phyloP scores from a whole-genome alignment of 2,888 invertebrate genomes.

The Aelia acuminata region DNA sequence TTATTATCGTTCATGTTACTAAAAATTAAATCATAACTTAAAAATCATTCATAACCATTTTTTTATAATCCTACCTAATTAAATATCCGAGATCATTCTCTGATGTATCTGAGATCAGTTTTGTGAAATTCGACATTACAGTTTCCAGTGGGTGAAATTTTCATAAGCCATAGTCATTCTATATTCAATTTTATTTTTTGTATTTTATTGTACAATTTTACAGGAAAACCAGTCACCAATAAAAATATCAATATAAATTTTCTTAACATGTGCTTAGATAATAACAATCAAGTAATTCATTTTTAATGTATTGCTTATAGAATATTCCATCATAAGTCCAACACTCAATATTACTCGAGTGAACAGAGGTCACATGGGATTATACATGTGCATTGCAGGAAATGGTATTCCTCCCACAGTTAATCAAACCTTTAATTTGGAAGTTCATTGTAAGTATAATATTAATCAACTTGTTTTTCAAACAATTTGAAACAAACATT shows the following conservation, averaged over 20 bases:
- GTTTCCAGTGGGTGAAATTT: neutral
- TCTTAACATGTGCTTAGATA: neutral
- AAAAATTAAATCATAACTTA: neutral
- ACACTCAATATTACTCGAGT: conserved; percentile 84
- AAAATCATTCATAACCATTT: neutral
- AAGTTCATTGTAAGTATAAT: conserved; percentile 87
- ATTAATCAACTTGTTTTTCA: neutral
- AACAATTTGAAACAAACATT: no score
- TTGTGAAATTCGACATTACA: neutral
- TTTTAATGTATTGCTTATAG: conserved; percentile 69
- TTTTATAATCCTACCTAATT: neutral
- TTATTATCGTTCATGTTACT: neutral
- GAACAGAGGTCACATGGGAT: conserved; percentile 82
- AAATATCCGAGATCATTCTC: neutral
- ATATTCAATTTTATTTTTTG: neutral
- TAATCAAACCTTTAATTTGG: conserved; percentile 85
- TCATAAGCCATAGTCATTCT: neutral
- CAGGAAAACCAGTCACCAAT: no score
- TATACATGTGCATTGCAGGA: conserved; percentile 83
- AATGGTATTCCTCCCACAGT: conserved; percentile 90
- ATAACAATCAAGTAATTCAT: neutral
- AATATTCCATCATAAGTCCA: conserved; percentile 81
- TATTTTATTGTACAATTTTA: neutral
- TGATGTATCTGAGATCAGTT: neutral
- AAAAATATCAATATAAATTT: no score